phyloP scores from a whole-genome alignment of 1,140 invertebrate species.

The Aradophagus sp. region DNA sequence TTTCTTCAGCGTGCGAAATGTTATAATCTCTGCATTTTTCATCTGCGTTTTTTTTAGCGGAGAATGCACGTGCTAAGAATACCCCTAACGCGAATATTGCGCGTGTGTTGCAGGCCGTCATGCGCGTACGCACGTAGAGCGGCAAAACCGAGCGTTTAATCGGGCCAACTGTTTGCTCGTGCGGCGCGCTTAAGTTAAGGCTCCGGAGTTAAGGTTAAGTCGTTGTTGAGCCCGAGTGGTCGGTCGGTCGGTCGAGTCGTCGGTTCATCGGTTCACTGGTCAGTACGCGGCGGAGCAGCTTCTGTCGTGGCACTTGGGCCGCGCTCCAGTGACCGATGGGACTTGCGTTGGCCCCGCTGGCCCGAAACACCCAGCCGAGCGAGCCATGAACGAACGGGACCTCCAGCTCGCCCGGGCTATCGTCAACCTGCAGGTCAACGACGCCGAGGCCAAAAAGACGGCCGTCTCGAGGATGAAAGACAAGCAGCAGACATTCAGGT shows the following conservation, averaged over 20 bases:
- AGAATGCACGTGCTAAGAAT: constrained; percentile 30
- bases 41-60: not conserved
- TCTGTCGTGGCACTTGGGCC: constrained; percentile 1
- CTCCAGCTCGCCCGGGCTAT: constrained; percentile 79
- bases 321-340: constrained; percentile 1
- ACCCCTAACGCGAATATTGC: constrained; percentile 15
- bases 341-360: not conserved
- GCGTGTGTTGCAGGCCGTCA: constrained; percentile 12
- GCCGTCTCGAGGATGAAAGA: constrained; percentile 65
- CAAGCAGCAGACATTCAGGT: constrained; percentile 63
- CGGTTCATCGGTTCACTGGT: constrained; percentile 7
- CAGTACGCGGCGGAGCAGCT: constrained; percentile 21
- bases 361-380: constrained; percentile 3
- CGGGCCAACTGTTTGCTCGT: constrained; percentile 4
- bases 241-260: too few relatives aligned
- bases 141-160: constrained; percentile 24
- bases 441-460: constrained; percentile 61
- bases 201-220: constrained; percentile 34
- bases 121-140: constrained; percentile 24
- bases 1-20: too few relatives aligned
- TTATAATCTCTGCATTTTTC: too few relatives aligned
- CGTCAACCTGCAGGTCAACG: constrained; percentile 70
- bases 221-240: too few relatives aligned
- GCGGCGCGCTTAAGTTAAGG: constrained; percentile 10
- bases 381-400: constrained; percentile 79